Evolutionary conservation across 1,140 invertebrate species (phyloP), one percentile per base, ranked within the genome.

Genomic region (Heliconius hewitsoni): DNA sequence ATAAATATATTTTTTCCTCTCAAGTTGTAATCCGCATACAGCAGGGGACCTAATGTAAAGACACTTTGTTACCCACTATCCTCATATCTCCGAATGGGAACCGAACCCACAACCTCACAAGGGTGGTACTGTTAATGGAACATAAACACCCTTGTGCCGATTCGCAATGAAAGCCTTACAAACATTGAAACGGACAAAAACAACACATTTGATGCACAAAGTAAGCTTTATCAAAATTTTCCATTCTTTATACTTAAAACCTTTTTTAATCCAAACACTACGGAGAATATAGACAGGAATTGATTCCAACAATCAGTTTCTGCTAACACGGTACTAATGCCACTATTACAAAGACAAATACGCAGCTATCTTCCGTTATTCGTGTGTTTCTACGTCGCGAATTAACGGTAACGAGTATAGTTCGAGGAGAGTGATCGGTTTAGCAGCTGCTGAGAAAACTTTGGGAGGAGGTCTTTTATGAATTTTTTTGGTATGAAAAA

Each of bases 291-390:
- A 71, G 75, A 76, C 42, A 42, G 46, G 39, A 71, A 77, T 77
- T 77, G 27, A 72, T 81, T 52, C 39, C 37, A 57, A 75, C 83
- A 83, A 87, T 87, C 86, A 84, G 82, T 82, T 79, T 73, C 70
- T 73, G 74, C 76, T 80, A 80, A 76, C 76, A 72, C 66, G 78
- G 81, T 86, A 91, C 81, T 87, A 91, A 91, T 91, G 84, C 79
- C 73, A 80, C 85, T 83, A 90, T 91, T 90, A 91, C 85, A 39
- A 73, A 86, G 87, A 91, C 87, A 87, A 89, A 91, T 89, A 87
- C 81, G 80, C 71, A 60, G 75, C 83, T 75, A 83, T 83, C 81
- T 71, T 66, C 57, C 76, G 55, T 76, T 75, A 84, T 83, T 86
- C 84, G 85, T 89, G 82, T 89, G 84, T 87, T 88, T 89, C 84